Base-by-base conservation (phyloP, 2,113 vertebrate genomes). In the Carassius carassius region DNA sequence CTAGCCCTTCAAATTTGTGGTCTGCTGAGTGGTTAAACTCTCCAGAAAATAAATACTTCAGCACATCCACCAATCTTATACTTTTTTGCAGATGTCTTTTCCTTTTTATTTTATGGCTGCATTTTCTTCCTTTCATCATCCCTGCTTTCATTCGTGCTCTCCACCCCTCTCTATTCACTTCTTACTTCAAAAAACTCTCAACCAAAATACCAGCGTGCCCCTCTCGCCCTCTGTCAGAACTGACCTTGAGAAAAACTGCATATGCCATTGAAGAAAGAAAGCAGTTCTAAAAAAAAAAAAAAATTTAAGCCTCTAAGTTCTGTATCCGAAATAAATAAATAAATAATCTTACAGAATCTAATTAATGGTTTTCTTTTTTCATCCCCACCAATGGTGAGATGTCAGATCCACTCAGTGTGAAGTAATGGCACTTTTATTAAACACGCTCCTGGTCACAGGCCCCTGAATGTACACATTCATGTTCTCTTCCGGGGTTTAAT, bases 191-290 rank as follows among this genome's bases (percentile, higher is more conserved):
- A 85, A 79, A 47, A 37, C 79, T 51, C 51, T 80, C 70, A 35
- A 47, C 65, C 70, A 81, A 85, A 88, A 88, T 77, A 86, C 72
- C 51, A 65, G 76, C 56, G 23, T 35, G 37, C 32, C 74, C 58
- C 74, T 78, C 70, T 86, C 70, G 10, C 82, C 75, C 54, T 37
- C 81, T 70, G 54, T 47, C 25, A 75, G 44, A 73, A 37, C 14
- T 87, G 77, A 86, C 89, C 85, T 88, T 87, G 49, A 65, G 41
- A 79, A 69, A 65, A 84, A 85, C 4, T 77, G 75, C 60, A 54
- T 83, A 60, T 63, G 19, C 17, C 51, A 74, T 35, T 29, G 25
- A 75, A 83, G 23, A 80, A 76, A 51, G 74, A n/a, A 80, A 65
- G 82, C 49, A 54, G 56, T 35, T 14, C 56, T 58, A 81, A 56